These are phyloP conservation scores for Salvator merianae DNA, from an alignment of 2,113 vertebrate species.

Conservation along the genomic window DNA sequence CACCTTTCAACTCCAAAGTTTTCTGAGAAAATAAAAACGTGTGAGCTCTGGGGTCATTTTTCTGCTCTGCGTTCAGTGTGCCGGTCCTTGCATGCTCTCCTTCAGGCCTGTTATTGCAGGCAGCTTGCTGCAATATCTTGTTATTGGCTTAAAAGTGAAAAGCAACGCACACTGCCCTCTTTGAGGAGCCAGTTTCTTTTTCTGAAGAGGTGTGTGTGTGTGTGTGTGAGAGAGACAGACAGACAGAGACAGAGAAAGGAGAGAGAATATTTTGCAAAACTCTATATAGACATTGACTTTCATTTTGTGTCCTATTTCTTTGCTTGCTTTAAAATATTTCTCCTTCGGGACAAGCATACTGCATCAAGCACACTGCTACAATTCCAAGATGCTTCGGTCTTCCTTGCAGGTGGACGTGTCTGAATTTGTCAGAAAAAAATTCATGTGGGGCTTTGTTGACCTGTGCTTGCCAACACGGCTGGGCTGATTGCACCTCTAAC, in stretches of 20 bases:
- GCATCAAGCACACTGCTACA: background rate
- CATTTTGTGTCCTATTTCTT: background rate
- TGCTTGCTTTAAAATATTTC: background rate
- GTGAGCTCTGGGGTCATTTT: fast-evolving
- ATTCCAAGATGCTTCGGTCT: background rate
- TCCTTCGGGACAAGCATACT: too few relatives aligned
- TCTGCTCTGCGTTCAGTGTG: background rate
- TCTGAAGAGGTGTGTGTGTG: background rate
- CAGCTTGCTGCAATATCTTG: background rate
- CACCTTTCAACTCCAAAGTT: constrained; percentile 51
- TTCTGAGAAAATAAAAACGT: constrained; percentile 49
- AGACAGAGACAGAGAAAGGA: background rate
- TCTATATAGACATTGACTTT: fast-evolving
- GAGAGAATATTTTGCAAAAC: fast-evolving
- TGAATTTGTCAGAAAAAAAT: background rate
- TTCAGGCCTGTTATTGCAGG: background rate
- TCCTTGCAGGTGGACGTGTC: too few relatives aligned
- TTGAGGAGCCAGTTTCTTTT: background rate
- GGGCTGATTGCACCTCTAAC: background rate
- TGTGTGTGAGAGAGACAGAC: background rate
- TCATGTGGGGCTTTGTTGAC: background rate
- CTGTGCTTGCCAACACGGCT: background rate
- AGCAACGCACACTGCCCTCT: background rate
- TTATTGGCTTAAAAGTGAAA: background rate
- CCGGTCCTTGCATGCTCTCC: background rate